Evolutionary conservation across 2,113 vertebrate genomes (phyloP).

Genomic region (Recurvirostra avosetta): DNA sequence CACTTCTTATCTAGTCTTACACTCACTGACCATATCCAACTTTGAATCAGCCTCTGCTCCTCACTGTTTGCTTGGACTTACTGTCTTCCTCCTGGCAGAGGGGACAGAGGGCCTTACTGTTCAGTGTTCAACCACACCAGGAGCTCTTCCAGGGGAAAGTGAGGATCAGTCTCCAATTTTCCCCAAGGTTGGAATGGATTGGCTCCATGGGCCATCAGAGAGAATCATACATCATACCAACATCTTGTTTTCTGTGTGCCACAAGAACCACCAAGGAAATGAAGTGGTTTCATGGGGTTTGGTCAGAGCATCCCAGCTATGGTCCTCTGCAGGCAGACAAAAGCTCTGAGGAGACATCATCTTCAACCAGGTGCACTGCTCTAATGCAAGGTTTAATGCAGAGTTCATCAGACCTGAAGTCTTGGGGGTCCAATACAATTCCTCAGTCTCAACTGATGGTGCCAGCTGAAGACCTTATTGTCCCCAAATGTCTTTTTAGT

Average conservation of each 20-base stretch:
- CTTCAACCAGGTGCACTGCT: background rate
- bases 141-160: background rate
- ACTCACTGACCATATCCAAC: background rate
- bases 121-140: background rate
- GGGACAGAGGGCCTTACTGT: too few species aligned
- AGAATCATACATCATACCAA: background rate
- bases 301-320: background rate
- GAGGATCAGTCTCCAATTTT: background rate
- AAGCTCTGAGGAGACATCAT: background rate
- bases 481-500: background rate
- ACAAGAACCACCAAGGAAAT: background rate
- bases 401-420: background rate
- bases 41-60: background rate
- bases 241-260: background rate
- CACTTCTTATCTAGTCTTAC: background rate
- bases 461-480: background rate
- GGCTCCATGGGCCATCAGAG: background rate
- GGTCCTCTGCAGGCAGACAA: background rate
- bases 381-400: background rate
- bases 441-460: background rate
- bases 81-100: background rate
- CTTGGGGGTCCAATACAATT: background rate
- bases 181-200: accelerated
- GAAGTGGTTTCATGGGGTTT: background rate
- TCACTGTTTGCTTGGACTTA: background rate